Evolutionary conservation across 2,113 vertebrate species (phyloP), one percentile per base, ranked within the genome.

Genomic region (Sarotherodon lohbergeri): DNA sequence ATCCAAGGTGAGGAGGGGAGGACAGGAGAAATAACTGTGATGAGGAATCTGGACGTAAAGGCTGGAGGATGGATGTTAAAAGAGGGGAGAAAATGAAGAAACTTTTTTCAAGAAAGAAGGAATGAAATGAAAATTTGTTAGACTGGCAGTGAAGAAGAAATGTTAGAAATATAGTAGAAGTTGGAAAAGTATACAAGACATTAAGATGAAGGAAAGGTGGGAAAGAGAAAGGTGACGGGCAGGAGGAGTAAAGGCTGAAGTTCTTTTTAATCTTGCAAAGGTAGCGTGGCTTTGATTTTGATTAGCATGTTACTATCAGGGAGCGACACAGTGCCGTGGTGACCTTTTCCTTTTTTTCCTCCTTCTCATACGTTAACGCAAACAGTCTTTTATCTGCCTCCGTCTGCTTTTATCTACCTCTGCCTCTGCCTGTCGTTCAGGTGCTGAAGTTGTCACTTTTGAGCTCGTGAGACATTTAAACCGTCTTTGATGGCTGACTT

Each of bases 201-300:
- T 61, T 5, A 16, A 29, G 82, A 82, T 63, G 63, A 87, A 86
- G 48, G 52, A 82, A 55, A 17, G 68, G 17, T 2, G 5, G 76
- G 24, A 71, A 57, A 73, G 19, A 56, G 46, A 63, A 55, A 79
- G 27, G 19, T 36, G 41, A 76, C 2, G 5, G 36, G 8, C 8
- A 3, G 48, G 83, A n/a, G 5, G 7, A 16, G 36, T 36, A 24
- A 13, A 57, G 36, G 80, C 27, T 19, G 36, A 81, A 86, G 55
- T 48, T 82, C 84, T 10, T 41, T 93, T 87, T 89, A 71, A 59
- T 91, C 89, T 91, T 17, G 43, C 48, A 52, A 90, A 88, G 76
- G 82, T 88, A 82, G 78, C 24, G 12, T 11, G 14, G 80, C 91
- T 93, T 90, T 92, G 93, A 94, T 92, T 91, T 19, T 61, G 89